A percentile compares a stretch with the other conserved stretches of the same genome.
These are phyloP conservation scores for Channa maculata DNA, from an alignment of 2,113 vertebrate species.

Conservation along the genomic window DNA sequence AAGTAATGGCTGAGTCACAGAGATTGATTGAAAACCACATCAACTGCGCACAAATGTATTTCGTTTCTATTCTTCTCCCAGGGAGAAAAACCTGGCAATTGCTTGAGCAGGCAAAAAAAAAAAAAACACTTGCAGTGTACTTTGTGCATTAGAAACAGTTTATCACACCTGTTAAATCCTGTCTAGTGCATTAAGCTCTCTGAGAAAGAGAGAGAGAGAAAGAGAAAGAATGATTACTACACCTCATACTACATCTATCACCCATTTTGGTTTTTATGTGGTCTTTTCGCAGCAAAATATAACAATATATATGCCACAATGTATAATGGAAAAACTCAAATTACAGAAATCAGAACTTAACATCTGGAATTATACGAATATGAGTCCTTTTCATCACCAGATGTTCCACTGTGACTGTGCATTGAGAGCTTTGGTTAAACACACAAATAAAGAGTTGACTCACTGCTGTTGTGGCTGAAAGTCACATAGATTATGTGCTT, in stretches of 20 bases:
- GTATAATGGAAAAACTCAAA: not conserved
- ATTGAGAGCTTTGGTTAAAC: too few species aligned
- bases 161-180: not conserved
- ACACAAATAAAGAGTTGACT: too few species aligned
- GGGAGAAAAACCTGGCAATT: not conserved
- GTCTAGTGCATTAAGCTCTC: not conserved
- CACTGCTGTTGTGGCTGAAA: too few species aligned
- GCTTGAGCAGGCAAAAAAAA: not conserved
- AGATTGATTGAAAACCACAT: slow-evolving; percentile 4
- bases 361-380: too few species aligned
- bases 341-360: too few species aligned
- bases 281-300: not conserved
- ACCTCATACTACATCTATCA: not conserved
- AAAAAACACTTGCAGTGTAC: not conserved
- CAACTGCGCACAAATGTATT: not conserved
- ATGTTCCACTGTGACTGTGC: too few species aligned
- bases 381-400: too few species aligned
- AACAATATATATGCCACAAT: not conserved
- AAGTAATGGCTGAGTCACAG: slow-evolving; percentile 1
- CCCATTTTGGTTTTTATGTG: not conserved
- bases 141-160: not conserved
- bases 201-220: not conserved
- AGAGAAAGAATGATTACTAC: not conserved
- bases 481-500: too few species aligned
- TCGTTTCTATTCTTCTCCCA: slow-evolving; percentile 6